Conservation (phyloP, 2,888 invertebrate genomes). For the Tuberolachnus salignus region DNA sequence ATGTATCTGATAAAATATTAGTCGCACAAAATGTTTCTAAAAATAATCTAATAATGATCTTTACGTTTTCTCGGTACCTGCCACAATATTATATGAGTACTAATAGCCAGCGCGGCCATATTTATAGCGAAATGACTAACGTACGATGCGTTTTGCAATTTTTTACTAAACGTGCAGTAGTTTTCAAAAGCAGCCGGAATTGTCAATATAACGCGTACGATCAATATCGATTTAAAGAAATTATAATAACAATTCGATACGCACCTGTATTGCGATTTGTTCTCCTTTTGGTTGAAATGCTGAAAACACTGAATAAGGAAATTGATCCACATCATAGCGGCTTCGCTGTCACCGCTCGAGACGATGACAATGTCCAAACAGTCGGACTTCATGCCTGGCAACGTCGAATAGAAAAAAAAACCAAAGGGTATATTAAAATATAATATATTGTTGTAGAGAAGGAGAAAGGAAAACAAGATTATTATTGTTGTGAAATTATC, state of each 20-base stretch:
- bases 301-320: slow-evolving; percentile 83
- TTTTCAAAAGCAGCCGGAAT: too few relatives aligned
- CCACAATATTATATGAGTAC: too few relatives aligned
- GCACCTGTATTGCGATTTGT: slow-evolving; percentile 81
- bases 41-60: slow-evolving; percentile 13
- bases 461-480: too few relatives aligned
- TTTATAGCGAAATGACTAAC: too few relatives aligned
- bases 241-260: slow-evolving; percentile 59
- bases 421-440: neutral
- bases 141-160: too few relatives aligned
- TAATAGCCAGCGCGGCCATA: too few relatives aligned
- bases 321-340: slow-evolving; percentile 80
- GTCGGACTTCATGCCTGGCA: slow-evolving; percentile 64
- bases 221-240: too few relatives aligned
- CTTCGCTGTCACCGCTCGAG: slow-evolving; percentile 78
- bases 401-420: neutral
- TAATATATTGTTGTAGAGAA: neutral
- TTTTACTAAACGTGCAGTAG: too few relatives aligned
- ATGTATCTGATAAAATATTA: slow-evolving; percentile 2
- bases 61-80: too few relatives aligned
- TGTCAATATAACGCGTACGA: too few relatives aligned
- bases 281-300: slow-evolving; percentile 81
- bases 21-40: slow-evolving; percentile 11
- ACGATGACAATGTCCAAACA: slow-evolving; percentile 84
- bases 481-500: too few relatives aligned